A percentile compares a stretch with the other conserved stretches of the same genome.
phyloP scores from a whole-genome alignment of 1,140 invertebrate genomes.

The Phenacoccus solenopsis region DNA sequence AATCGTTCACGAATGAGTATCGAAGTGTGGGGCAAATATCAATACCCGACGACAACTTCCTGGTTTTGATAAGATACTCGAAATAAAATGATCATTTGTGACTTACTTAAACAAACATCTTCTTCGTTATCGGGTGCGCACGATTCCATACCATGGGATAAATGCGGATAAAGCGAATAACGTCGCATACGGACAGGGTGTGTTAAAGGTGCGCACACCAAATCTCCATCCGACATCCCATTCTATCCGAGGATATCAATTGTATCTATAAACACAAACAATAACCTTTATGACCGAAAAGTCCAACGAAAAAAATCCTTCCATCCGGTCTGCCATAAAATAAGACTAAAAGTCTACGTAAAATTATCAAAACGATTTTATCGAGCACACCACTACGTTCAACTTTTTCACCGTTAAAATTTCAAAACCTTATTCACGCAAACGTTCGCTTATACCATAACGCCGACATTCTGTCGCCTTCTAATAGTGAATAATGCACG shows the following conservation, averaged over 20 bases:
- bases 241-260: too few relatives aligned
- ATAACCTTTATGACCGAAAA: too few relatives aligned
- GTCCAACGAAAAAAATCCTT: not conserved
- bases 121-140: not conserved
- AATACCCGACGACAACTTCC: too few relatives aligned
- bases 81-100: too few relatives aligned
- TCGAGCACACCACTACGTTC: not conserved
- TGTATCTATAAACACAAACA: too few relatives aligned
- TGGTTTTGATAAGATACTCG: too few relatives aligned
- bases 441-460: too few relatives aligned
- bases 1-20: too few relatives aligned
- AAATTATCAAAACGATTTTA: not conserved
- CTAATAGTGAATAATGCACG: not conserved
- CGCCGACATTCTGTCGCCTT: not conserved
- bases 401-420: not conserved
- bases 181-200: conserved; percentile 12
- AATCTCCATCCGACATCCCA: not conserved
- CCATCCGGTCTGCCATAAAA: not conserved
- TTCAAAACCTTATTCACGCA: not conserved
- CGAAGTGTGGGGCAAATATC: too few relatives aligned
- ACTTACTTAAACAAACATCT: conserved; percentile 10
- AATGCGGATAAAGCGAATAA: conserved; percentile 8
- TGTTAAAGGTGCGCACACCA: not conserved
- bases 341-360: not conserved
- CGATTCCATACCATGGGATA: conserved; percentile 10